Percentiles rank a stretch among this genome's conserved stretches.
phyloP scores from a whole-genome alignment of 2,888 invertebrate genomes.

The Glyphotaelius pellucidus region DNA sequence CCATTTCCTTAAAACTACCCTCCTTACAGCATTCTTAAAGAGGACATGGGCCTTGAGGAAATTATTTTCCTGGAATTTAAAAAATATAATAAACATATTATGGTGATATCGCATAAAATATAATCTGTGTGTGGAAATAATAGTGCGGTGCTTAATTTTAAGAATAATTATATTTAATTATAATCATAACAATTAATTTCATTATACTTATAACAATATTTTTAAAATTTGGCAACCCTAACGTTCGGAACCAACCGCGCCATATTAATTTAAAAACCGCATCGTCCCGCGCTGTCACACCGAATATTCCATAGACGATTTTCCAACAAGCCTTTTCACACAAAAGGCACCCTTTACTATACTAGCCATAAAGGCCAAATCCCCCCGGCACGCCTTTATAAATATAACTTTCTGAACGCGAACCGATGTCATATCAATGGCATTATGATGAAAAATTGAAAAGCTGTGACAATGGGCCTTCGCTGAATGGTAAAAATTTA shows the following conservation, averaged over 20 bases:
- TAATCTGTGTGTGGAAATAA: too few species aligned
- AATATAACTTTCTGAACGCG: conserved; percentile 14
- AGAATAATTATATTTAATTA: too few species aligned
- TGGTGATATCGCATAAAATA: too few species aligned
- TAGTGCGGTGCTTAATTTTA: too few species aligned
- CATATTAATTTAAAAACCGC: conserved; percentile 53
- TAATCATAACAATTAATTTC: too few species aligned
- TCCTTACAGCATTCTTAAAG: too few species aligned
- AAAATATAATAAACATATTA: too few species aligned
- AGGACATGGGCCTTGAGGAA: too few species aligned
- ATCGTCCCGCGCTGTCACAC: conserved; percentile 55
- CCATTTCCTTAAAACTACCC: too few species aligned
- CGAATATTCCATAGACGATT: conserved; percentile 50
- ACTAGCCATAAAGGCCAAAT: neutral
- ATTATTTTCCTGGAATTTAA: too few species aligned
- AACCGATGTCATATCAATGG: conserved; percentile 45
- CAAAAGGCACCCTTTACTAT: neutral
- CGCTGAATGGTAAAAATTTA: conserved; percentile 33
- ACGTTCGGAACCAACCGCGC: conserved; percentile 33
- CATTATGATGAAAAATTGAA: conserved; percentile 56
- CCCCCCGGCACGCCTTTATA: neutral
- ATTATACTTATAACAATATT: too few species aligned
- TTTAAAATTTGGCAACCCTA: conserved; percentile 38
- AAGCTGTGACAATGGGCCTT: conserved; percentile 43
- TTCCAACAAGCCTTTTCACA: neutral